phyloP scores from a whole-genome alignment of 2,113 vertebrate species.

The Neodon shergylaensis region DNA sequence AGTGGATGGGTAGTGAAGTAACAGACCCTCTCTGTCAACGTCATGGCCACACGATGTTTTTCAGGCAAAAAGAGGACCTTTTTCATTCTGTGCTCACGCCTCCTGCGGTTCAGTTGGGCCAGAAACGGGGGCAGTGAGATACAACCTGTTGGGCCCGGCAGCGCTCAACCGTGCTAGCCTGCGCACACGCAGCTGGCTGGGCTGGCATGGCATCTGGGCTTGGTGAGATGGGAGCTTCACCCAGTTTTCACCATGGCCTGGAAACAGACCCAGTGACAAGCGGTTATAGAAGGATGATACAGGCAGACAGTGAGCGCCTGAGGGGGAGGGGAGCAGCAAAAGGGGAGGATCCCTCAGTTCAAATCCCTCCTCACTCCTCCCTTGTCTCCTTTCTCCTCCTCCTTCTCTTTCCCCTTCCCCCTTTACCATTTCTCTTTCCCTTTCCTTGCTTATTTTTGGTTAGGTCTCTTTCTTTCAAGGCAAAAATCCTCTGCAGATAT shows the following conservation, averaged over 20 bases:
- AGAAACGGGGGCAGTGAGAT: background rate
- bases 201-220: background rate
- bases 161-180: rapidly evolving
- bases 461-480: background rate
- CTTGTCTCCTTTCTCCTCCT: background rate
- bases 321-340: background rate
- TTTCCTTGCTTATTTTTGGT: background rate
- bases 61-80: background rate
- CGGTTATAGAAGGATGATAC: background rate
- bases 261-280: background rate
- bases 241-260: background rate
- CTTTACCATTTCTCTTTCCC: background rate
- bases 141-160: background rate
- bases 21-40: background rate
- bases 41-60: rapidly evolving
- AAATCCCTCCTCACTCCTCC: background rate
- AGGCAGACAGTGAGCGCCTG: rapidly evolving
- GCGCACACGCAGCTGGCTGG: background rate
- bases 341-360: background rate
- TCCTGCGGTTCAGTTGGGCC: background rate
- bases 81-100: no score
- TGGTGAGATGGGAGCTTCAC: background rate
- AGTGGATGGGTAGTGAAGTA: background rate
- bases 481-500: conserved; percentile 22
- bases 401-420: background rate